Evolutionary conservation across 1,140 invertebrate genomes (phyloP), one percentile per base, ranked within the genome.

Genomic region (Pentalonia nigronervosa): DNA sequence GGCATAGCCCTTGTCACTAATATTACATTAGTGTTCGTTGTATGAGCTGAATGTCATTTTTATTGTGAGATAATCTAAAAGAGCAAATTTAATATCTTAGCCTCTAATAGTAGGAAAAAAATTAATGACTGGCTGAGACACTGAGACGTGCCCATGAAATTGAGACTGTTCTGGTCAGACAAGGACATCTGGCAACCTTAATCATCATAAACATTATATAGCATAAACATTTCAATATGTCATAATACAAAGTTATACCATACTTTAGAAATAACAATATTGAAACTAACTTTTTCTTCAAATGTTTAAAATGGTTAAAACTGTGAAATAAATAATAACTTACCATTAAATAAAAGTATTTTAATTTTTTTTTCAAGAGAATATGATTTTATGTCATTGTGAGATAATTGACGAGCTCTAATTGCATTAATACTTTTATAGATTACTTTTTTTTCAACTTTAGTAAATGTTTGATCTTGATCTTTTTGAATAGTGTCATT

Each of bases 291-390:
- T 60, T 14, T 67, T 67, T n/a, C 30, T n/a, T n/a, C 11, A 67
- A 67, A 3, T 67, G 30, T 67, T 67, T 30, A n/a, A n/a, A 67
- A 67, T 0, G 4, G 25, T 67, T 4, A 34, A 81, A 20, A 14
- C 23, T 14, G 21, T 45, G 9, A 45, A 84, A 90, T 0, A 41
- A 25, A 90, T 2, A 90, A 45, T 14, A 60, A 53, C 81, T 93
- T 84, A 93, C 91, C 84, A 45, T 93, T 93, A 86, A 93, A 93
- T 83, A 93, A 48, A 36, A 93, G 48, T 86, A 93, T 93, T 93
- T 93, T 93, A 41, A 93, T 83, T 84, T 93, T 84, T 56, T 86
- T 93, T 56, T 93, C 81, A 20, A 93, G 53, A 20, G 91, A 56
- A 93, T 56, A 93, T 30, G 20, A 83, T 84, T 93, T 93, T 34